Percentiles rank a stretch among this genome's conserved stretches.
phyloP scores from a whole-genome alignment of 64 coral and sea anemone genomes.

The Actinia equina region DNA sequence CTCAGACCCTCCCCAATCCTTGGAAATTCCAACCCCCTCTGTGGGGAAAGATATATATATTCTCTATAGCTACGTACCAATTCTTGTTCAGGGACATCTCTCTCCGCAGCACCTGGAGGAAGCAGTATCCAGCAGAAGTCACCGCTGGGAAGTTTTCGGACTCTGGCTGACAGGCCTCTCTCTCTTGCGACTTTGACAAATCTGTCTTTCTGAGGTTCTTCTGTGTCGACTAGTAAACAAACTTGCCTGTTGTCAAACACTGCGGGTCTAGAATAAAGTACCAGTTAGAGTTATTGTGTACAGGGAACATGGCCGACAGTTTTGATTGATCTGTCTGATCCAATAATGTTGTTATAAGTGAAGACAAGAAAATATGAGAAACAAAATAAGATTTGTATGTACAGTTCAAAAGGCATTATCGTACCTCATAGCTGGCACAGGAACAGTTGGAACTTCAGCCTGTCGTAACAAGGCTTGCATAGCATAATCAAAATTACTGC shows the following conservation, averaged over 20 bases:
- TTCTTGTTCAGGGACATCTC: constrained; percentile 47
- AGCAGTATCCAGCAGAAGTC: constrained; percentile 52
- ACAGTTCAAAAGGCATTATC: too few species aligned
- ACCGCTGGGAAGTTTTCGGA: constrained; percentile 35
- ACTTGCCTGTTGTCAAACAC: constrained; percentile 37
- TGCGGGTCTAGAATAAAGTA: not conserved
- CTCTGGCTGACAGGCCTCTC: constrained; percentile 34
- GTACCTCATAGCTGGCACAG: constrained; percentile 14
- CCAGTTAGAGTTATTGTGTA: not conserved
- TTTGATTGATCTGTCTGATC: too few species aligned
- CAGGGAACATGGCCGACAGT: too few species aligned
- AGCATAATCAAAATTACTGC: constrained; percentile 56
- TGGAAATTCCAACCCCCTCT: too few species aligned
- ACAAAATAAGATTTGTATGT: not conserved
- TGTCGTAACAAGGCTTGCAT: constrained; percentile 24
- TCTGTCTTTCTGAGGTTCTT: constrained; percentile 46
- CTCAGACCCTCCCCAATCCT: too few species aligned
- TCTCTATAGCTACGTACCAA: constrained; percentile 42
- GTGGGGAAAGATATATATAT: too few species aligned
- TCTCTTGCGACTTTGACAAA: constrained; percentile 43
- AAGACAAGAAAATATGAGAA: too few species aligned
- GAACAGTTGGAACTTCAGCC: constrained; percentile 50
- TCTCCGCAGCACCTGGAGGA: constrained; percentile 29
- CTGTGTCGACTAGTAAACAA: constrained; percentile 42
- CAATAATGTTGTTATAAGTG: too few species aligned